phyloP scores from a whole-genome alignment of 2,888 invertebrate genomes.

The Spialia ferax region DNA sequence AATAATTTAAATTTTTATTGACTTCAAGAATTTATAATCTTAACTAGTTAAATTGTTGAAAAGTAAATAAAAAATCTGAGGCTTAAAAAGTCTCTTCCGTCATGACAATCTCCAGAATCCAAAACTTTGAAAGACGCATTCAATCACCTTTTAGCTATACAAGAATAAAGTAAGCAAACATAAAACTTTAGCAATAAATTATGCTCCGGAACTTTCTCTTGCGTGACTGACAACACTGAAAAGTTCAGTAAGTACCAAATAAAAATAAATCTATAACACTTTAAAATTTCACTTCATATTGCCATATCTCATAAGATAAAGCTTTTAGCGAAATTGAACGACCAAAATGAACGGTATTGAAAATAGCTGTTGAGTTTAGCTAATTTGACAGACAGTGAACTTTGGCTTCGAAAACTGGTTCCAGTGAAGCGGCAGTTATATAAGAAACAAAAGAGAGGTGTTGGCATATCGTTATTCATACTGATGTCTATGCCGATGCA shows the following conservation, averaged over 20 bases:
- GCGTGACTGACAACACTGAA: not conserved
- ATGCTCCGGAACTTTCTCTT: not conserved
- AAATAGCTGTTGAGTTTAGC: conserved; percentile 12
- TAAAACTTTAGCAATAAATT: not conserved
- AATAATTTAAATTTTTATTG: no score
- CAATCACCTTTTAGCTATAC: no score
- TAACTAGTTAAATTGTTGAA: no score
- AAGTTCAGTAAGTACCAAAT: not conserved
- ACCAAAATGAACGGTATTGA: not conserved
- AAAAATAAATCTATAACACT: not conserved
- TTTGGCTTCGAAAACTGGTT: conserved; percentile 30
- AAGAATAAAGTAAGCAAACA: not conserved
- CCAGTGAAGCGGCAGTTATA: conserved; percentile 41
- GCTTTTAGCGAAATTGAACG: conserved; percentile 5
- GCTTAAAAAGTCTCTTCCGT: no score
- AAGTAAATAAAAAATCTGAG: no score
- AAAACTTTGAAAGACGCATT: no score
- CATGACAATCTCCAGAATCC: no score
- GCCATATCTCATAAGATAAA: not conserved
- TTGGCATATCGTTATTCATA: conserved; percentile 48
- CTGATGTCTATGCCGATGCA: conserved; percentile 19
- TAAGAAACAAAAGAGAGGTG: conserved; percentile 50
- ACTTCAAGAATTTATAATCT: no score
- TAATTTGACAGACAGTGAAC: conserved; percentile 30
- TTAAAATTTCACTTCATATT: not conserved